These are phyloP conservation scores for Crypturellus undulatus DNA, from an alignment of 2,113 vertebrate species.

Conservation along the genomic window DNA sequence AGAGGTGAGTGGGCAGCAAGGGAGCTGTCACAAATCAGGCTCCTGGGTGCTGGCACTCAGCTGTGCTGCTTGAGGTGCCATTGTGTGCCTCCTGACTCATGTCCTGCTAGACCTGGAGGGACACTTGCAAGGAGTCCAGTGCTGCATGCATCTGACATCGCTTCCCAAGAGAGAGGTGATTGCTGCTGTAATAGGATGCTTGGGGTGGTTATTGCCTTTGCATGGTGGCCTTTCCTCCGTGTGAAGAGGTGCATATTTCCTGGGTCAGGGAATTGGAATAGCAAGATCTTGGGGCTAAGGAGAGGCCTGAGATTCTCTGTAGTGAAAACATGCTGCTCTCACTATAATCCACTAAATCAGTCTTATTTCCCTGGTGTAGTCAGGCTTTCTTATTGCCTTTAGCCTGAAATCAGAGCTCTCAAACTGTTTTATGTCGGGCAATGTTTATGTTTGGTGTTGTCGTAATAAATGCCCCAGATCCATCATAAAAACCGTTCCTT, in stretches of 20 bases:
- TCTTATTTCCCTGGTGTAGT: slow-evolving; percentile 30
- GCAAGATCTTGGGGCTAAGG: not conserved
- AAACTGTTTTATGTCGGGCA: not conserved
- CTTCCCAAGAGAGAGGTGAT: not conserved
- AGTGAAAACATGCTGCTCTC: not conserved
- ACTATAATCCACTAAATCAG: slow-evolving; percentile 34
- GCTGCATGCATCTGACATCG: not conserved
- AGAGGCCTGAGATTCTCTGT: not conserved
- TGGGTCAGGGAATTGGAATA: not conserved
- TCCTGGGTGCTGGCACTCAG: not conserved
- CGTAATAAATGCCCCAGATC: slow-evolving; percentile 30
- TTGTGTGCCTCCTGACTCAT: accelerated
- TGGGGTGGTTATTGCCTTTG: not conserved
- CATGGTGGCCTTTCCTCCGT: not conserved
- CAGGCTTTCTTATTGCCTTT: slow-evolving; percentile 40
- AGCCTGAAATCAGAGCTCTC: slow-evolving; percentile 12
- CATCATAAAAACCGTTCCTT: slow-evolving; percentile 30
- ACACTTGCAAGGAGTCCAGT: not conserved
- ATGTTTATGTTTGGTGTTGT: not conserved
- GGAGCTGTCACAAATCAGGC: not conserved
- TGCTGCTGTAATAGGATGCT: not conserved
- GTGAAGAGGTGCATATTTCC: accelerated
- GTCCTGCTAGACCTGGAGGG: not conserved
- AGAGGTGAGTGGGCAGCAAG: accelerated
- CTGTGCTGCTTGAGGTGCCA: not conserved